Percentiles rank a stretch among this genome's conserved stretches.
These are phyloP conservation scores for Micrastur ruficollis DNA, from an alignment of 2,797 vertebrate species.

Conservation along the genomic window DNA sequence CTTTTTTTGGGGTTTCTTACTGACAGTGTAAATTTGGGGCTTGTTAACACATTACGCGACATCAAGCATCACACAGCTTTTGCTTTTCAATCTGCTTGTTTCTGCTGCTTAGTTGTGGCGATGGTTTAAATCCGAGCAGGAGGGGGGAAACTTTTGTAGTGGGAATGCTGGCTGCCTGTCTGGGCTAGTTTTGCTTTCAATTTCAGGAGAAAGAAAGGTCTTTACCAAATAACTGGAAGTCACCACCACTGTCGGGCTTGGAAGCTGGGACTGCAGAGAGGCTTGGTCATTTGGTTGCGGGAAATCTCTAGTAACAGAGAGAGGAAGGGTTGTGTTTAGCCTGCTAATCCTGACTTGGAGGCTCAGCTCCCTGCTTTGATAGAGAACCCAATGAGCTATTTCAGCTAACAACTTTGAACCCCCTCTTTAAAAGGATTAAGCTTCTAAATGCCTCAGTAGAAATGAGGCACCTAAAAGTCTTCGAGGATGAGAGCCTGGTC, in stretches of 20 bases:
- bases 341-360: background rate
- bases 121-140: background rate
- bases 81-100: constrained; percentile 12
- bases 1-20: constrained; percentile 44
- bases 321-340: background rate
- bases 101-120: background rate
- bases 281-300: background rate
- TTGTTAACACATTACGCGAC: constrained; percentile 7
- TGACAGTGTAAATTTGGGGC: constrained; percentile 42
- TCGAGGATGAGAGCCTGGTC: background rate
- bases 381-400: background rate
- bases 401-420: background rate
- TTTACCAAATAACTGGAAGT: background rate
- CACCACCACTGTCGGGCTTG: background rate
- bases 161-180: background rate
- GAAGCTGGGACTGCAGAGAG: background rate
- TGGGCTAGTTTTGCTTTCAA: background rate
- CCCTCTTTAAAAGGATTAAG: background rate
- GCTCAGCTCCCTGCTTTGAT: background rate
- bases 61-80: background rate
- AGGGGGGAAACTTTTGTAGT: background rate
- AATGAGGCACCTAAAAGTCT: background rate
- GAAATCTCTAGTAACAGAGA: background rate
- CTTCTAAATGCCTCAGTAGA: background rate
- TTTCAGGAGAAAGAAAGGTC: background rate